A percentile compares a stretch with the other conserved stretches of the same genome.
Evolutionary conservation across 2,113 vertebrate genomes (phyloP).

Genomic region (Pelmatolapia mariae): DNA sequence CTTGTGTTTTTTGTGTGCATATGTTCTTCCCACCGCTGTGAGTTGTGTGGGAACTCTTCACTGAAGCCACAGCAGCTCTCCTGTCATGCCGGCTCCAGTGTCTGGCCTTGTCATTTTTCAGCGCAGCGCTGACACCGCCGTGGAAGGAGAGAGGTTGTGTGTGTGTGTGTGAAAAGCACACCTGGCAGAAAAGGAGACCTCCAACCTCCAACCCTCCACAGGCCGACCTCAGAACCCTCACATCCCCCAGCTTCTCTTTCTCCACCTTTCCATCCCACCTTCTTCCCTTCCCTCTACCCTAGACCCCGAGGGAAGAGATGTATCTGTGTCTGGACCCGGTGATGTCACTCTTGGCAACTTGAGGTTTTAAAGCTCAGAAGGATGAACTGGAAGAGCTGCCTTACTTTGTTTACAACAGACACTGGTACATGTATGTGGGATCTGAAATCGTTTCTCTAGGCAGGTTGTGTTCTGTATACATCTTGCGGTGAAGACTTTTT

Average conservation of each 20-base stretch:
- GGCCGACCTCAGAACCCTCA: background rate
- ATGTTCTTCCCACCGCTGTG: background rate
- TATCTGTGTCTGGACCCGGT: constrained; percentile 49
- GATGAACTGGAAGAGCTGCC: background rate
- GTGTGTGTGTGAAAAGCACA: constrained; percentile 51
- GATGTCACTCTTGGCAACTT: constrained; percentile 60
- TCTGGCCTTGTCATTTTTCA: constrained; percentile 59
- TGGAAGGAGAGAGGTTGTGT: constrained; percentile 19
- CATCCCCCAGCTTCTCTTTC: background rate
- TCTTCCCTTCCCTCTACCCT: background rate
- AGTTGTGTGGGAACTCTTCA: constrained; percentile 46
- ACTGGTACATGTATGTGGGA: background rate
- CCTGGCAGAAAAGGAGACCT: constrained; percentile 54
- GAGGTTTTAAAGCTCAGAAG: constrained; percentile 38
- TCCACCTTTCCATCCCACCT: constrained; percentile 22
- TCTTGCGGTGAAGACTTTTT: background rate
- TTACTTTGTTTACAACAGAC: constrained; percentile 22
- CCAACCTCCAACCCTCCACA: constrained; percentile 35
- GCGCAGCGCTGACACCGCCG: background rate
- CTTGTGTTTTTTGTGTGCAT: background rate
- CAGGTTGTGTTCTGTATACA: background rate
- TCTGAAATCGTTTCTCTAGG: background rate
- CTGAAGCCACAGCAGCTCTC: constrained; percentile 12
- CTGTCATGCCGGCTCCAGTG: constrained; percentile 55
- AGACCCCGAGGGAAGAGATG: constrained; percentile 40